Percentiles rank a stretch among this genome's conserved stretches.
These are phyloP conservation scores for Podotricha telesiphe DNA, from an alignment of 2,888 invertebrate genomes.

Conservation along the genomic window DNA sequence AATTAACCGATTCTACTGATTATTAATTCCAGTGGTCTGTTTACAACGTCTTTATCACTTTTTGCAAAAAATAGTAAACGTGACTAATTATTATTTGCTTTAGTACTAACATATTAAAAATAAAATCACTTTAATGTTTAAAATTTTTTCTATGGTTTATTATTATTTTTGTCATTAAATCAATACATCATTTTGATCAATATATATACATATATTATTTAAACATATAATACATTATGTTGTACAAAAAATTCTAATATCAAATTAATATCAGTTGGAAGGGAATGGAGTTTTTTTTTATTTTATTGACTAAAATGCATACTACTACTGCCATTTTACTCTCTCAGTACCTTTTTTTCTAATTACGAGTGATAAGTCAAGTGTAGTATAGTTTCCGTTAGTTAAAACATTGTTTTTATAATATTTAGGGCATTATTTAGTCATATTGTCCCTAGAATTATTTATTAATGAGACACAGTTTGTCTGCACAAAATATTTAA, in stretches of 20 bases:
- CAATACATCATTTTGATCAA: background rate
- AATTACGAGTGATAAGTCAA: constrained; percentile 8
- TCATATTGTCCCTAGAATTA: constrained; percentile 23
- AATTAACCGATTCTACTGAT: background rate
- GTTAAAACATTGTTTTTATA: background rate
- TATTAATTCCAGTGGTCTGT: background rate
- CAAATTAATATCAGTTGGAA: background rate
- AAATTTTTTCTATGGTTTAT: too few relatives aligned
- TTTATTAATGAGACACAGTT: constrained; percentile 25
- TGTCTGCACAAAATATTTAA: constrained; percentile 28
- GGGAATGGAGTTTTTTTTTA: background rate
- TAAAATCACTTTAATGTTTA: too few relatives aligned
- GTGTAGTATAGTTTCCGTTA: constrained; percentile 6
- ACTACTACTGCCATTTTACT: constrained; percentile 24
- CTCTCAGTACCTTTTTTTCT: constrained; percentile 7
- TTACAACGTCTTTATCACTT: background rate
- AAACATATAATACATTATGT: background rate
- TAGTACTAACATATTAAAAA: background rate
- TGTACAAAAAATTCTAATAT: background rate
- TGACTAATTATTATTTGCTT: constrained; percentile 15
- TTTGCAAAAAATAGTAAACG: too few relatives aligned
- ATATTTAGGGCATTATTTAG: constrained; percentile 25
- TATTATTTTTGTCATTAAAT: background rate
- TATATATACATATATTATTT: background rate
- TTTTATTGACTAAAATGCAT: background rate